These are phyloP conservation scores for Cryptosula pallasiana DNA, from an alignment of 2,888 invertebrate species.

Conservation along the genomic window DNA sequence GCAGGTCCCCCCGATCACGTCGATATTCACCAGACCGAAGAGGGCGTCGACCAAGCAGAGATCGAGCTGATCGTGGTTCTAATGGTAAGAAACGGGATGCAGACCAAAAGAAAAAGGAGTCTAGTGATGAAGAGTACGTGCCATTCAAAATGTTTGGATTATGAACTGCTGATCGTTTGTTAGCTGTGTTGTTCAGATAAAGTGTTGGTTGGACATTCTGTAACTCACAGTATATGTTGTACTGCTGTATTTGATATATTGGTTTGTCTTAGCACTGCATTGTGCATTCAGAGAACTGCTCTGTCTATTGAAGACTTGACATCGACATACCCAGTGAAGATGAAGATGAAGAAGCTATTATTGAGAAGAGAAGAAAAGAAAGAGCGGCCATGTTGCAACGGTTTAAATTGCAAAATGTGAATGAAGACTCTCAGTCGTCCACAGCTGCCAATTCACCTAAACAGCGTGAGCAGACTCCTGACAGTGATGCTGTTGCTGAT, in stretches of 20 bases:
- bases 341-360: conserved; percentile 87
- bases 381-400: conserved; percentile 73
- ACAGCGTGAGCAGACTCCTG: conserved; percentile 22
- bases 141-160: no score
- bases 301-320: conserved; percentile 56
- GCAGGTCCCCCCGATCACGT: not conserved
- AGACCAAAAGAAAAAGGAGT: conserved; percentile 60
- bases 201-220: no score
- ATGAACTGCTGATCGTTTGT: no score
- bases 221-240: no score
- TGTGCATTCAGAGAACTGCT: not conserved
- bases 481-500: conserved; percentile 26
- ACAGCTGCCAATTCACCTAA: not conserved
- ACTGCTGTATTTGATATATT: no score
- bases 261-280: no score
- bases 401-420: conserved; percentile 7
- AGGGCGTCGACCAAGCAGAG: not conserved
- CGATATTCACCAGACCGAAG: not conserved
- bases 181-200: no score
- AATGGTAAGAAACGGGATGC: conserved; percentile 47
- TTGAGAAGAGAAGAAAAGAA: conserved; percentile 78
- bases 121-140: conserved; percentile 46
- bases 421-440: conserved; percentile 2
- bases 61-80: not conserved
- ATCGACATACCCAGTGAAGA: conserved; percentile 67